Base-by-base conservation (phyloP, 2,888 invertebrate species). In the Rhaphigaster nebulosa region DNA sequence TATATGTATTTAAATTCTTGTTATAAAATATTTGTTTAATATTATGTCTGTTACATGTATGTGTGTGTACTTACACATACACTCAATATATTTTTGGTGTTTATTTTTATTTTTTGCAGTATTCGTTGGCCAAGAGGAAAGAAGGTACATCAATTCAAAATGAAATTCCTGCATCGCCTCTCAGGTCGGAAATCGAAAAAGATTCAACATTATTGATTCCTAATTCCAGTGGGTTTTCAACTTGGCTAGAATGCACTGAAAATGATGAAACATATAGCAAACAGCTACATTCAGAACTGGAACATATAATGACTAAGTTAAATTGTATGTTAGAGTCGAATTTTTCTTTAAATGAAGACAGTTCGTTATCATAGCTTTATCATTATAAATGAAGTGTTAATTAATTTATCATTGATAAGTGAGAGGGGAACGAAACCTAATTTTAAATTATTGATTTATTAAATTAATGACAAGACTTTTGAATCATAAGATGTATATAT, bases 251-350 rank as follows among this genome's bases (percentile, higher is more conserved):
- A 6, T 45, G 34, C 18, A 38, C n/a, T 29, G 90, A 90, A 54
- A 65, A 56, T 45, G 92, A 92, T 18, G 87, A 90, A 87, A 89
- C 91, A 29, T 91, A 92, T 20, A 90, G 92, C 50, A 91, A 92
- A 56, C 92, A 92, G 88, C 91, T 92, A 12, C 92, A 93, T 52
- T 90, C 95, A 0, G 96, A 96, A 93, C 93, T 96, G 12, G 96
- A 96, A 93, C 95, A 96, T 5, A 96, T 96, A 38, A 93, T 96
- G 89, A 96, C 96, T 56, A 95, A 96, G 92, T 94, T 96, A 92
- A 96, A 96, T 93, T 96, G 96, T 93, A 96, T 96, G 94, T 94
- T 96, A 90, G 95, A 96, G 0, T 95, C 96, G 92, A 96, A 96
- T 93, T 96, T 92, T 88, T 91, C 91, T 52, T 88, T 91, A 18